phyloP scores from a whole-genome alignment of 2,888 invertebrate genomes.

The Anorthoa munda region DNA sequence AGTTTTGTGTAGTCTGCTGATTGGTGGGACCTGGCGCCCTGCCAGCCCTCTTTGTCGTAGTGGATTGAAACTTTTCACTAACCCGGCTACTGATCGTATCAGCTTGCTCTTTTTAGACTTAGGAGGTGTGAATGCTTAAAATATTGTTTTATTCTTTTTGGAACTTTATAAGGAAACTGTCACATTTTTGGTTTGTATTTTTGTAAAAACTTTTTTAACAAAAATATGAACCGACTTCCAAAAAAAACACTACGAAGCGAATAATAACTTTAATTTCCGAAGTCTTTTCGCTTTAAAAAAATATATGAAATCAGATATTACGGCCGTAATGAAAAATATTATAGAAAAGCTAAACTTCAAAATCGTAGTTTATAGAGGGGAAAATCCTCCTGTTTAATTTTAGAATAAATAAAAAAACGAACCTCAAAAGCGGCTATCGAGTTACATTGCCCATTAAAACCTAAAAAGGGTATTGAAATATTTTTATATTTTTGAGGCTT shows the following conservation, averaged over 20 bases:
- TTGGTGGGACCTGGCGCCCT: slow-evolving; percentile 56
- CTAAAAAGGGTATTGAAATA: slow-evolving; percentile 53
- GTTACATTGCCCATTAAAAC: slow-evolving; percentile 58
- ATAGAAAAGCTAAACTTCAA: background rate
- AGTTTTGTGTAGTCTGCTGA: slow-evolving; percentile 56
- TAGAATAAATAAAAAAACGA: slow-evolving; percentile 14
- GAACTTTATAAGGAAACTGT: background rate
- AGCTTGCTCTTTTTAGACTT: slow-evolving; percentile 53
- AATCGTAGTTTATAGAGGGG: background rate
- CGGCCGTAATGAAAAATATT: background rate
- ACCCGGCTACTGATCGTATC: slow-evolving; percentile 55
- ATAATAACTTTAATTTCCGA: no score
- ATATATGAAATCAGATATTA: no score
- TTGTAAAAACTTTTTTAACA: background rate
- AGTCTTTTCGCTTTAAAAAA: no score
- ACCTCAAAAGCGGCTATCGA: slow-evolving; percentile 37
- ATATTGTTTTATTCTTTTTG: background rate
- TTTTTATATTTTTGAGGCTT: slow-evolving; percentile 56
- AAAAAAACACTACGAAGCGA: no score
- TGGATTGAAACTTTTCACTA: slow-evolving; percentile 66
- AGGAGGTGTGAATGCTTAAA: slow-evolving; percentile 39
- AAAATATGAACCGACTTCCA: no score
- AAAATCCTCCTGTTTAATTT: slow-evolving; percentile 21
- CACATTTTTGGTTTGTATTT: background rate
- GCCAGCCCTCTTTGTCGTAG: slow-evolving; percentile 59